Evolutionary conservation across 2,888 invertebrate genomes (phyloP).

Genomic region (Drosophila tanythrix): DNA sequence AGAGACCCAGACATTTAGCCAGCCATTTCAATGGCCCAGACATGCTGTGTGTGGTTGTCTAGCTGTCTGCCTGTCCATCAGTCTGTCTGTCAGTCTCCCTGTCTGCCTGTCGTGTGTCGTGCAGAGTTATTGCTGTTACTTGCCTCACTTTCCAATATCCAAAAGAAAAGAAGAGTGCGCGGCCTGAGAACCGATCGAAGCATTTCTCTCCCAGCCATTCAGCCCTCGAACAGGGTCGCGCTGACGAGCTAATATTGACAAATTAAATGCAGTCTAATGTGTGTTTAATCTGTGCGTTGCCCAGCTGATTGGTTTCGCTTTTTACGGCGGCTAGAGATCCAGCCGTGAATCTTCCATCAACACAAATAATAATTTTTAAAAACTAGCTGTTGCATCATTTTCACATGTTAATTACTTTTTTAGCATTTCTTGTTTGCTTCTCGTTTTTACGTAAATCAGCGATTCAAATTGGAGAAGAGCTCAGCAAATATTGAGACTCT

Average conservation of each 20-base stretch:
- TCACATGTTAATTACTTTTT: constrained; percentile 42
- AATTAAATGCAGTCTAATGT: constrained; percentile 79
- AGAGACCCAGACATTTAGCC: constrained; percentile 60
- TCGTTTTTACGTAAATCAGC: constrained; percentile 10
- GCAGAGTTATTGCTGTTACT: constrained; percentile 63
- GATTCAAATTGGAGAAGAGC: constrained; percentile 18
- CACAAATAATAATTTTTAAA: background rate
- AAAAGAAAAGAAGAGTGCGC: constrained; percentile 75
- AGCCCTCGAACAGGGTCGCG: constrained; percentile 10
- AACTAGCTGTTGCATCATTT: constrained; percentile 27
- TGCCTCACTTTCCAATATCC: constrained; percentile 72
- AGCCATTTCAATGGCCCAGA: constrained; percentile 40
- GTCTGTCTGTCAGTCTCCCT: constrained; percentile 11
- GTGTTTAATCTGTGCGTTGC: constrained; percentile 66
- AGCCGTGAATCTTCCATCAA: constrained; percentile 4
- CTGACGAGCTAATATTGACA: constrained; percentile 74
- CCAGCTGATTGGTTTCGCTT: constrained; percentile 38
- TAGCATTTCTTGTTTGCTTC: constrained; percentile 12
- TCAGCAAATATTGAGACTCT: constrained; percentile 10
- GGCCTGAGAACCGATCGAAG: constrained; percentile 66
- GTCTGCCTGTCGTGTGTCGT: constrained; percentile 58
- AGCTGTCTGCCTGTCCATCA: constrained; percentile 10
- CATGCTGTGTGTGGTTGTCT: constrained; percentile 46
- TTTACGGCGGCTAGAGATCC: constrained; percentile 12
- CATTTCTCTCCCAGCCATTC: constrained; percentile 44